These are phyloP conservation scores for Meteorus colon DNA, from an alignment of 2,888 invertebrate species.

Conservation along the genomic window DNA sequence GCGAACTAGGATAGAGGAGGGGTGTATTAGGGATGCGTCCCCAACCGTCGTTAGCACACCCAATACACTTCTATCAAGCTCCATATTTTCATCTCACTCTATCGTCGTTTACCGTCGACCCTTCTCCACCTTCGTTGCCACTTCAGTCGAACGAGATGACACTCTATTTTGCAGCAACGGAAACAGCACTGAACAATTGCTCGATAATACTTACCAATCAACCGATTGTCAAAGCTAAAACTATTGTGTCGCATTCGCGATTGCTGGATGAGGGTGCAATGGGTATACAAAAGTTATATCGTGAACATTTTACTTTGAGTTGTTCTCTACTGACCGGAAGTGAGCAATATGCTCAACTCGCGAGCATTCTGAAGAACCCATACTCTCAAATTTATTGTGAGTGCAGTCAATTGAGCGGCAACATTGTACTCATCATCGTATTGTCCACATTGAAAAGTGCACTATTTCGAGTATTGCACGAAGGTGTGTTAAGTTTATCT, in stretches of 20 bases:
- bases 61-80: conserved; percentile 50
- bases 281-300: conserved; percentile 12
- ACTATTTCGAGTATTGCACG: not conserved
- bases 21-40: conserved; percentile 51
- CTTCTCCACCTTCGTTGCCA: conserved; percentile 43
- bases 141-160: conserved; percentile 27
- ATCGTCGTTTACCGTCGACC: conserved; percentile 44
- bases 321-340: conserved; percentile 20
- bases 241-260: conserved; percentile 61
- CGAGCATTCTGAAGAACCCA: not conserved
- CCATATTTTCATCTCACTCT: conserved; percentile 42
- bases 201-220: conserved; percentile 70
- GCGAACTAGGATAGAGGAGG: not conserved
- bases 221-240: conserved; percentile 68
- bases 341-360: not conserved
- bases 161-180: conserved; percentile 44
- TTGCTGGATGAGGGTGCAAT: not conserved
- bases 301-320: conserved; percentile 24
- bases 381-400: conserved; percentile 13
- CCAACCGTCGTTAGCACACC: conserved; percentile 64
- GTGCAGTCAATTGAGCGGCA: conserved; percentile 63
- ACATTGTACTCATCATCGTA: conserved; percentile 35
- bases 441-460: not conserved
- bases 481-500: not conserved
- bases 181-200: conserved; percentile 63